Evolutionary conservation across 2,113 vertebrate species (phyloP), one percentile per base, ranked within the genome.

Genomic region (Hippolais icterina): DNA sequence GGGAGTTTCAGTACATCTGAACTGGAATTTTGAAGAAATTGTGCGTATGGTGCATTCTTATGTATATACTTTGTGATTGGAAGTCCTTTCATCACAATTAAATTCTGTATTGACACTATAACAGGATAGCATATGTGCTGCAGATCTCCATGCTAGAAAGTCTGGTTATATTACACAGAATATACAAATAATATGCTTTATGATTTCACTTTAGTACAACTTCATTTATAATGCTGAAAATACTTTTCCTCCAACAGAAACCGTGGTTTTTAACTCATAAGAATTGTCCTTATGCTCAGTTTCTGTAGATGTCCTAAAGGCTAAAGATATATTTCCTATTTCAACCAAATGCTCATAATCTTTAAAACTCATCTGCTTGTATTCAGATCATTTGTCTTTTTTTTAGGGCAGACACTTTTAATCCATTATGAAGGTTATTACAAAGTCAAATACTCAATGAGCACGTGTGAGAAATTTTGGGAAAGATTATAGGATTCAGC

Each of bases 381-480:
- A 35, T 69, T 89, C 33, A 65, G 37, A 11, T 6, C 27, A 11
- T 17, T 54, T 75, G 28, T 1, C 6, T 13, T 80, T 79, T 28
- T 81, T 96, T 94, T 77, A 90, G 13, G 23, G 49, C 11, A 82
- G 23, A 56, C 37, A 44, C 24, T 94, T 66, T 33, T 91, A 95
- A 96, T 91, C 28, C 33, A 60, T 88, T 91, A 35, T 68, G 27
- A 46, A 44, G 27, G 4, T 64, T 84, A 19, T 92, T 79, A 91
- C 64, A 71, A 80, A 59, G 35, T 2, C 28, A 65, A 87, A 87
- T 53, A 28, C 5, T 72, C 31, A 56, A 4, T 42, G 17, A 76
- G 3, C 10, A 39, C 3, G 23, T 72, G n/a, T 75, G 19, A 22
- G 31, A 94, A 94, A 89, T 39, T 46, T 61, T 64, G 37, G 24